phyloP scores from a whole-genome alignment of 2,888 invertebrate species.

The Nezara viridula region DNA sequence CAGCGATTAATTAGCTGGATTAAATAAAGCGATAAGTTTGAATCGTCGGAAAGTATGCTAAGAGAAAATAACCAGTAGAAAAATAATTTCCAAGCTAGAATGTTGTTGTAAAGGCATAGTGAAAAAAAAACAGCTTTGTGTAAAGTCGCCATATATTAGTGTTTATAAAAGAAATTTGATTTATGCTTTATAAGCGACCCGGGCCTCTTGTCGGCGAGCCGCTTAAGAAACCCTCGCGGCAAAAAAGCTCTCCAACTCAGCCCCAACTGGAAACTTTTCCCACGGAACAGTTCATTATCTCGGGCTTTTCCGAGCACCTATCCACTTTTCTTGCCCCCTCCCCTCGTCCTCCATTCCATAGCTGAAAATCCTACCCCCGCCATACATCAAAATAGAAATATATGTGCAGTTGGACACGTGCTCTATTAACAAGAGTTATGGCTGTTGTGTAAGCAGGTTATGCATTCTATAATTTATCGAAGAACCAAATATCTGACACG shows the following conservation, averaged over 20 bases:
- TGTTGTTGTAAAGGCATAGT: neutral
- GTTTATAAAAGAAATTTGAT: constrained; percentile 28
- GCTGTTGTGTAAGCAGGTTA: neutral
- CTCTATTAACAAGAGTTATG: neutral
- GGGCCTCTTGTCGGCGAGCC: neutral
- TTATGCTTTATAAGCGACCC: constrained; percentile 30
- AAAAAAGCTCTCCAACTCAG: constrained; percentile 20
- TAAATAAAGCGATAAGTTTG: too few relatives aligned
- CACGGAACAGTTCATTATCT: neutral
- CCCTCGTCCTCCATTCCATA: neutral
- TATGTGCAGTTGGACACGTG: neutral
- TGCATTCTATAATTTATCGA: neutral
- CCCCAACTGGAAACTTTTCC: constrained; percentile 12
- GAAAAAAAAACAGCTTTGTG: neutral
- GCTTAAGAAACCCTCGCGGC: neutral
- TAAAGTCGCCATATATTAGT: constrained; percentile 25
- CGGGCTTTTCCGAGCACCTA: constrained; percentile 6
- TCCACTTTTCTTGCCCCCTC: neutral
- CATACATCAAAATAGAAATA: constrained; percentile 9
- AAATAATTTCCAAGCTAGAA: neutral
- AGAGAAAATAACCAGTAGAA: neutral
- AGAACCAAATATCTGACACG: neutral
- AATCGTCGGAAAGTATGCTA: too few relatives aligned
- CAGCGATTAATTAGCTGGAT: too few relatives aligned
- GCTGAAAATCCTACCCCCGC: neutral